Base-by-base conservation (phyloP, 1,140 invertebrate genomes). In the Zaprionus davidi region DNA sequence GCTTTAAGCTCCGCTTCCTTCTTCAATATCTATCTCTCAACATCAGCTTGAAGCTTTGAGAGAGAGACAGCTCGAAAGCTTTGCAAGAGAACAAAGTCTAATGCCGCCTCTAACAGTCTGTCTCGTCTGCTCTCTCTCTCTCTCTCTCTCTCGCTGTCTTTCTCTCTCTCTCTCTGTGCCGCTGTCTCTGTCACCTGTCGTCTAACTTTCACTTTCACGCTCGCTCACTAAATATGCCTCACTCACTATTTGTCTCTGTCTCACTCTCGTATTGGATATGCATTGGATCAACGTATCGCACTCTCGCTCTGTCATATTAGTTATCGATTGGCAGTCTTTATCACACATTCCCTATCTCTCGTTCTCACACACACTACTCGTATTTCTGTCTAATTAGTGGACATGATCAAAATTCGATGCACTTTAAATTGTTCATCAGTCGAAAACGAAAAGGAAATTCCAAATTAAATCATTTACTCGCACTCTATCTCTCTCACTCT, bases 201-300 rank as follows among this genome's bases (percentile, higher is more conserved):
- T 17, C n/a, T 46, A 36, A 38, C 71, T 24, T 36, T 38, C 56
- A 51, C 31, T 53, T 67, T 66, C 65, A 63, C 78, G 65, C 77
- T 80, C 67, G 65, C 59, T 79, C 49, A 63, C 55, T 66, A 26
- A 53, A 69, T 71, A 28, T 76, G 51, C 66, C 51, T 59, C 65
- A 59, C 53, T 44, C 71, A 62, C 51, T 62, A 13, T 55, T 15
- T 24, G 46, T 53, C 49, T 56, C 26, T 46, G 5, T 66, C 55
- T 60, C 31, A 55, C 28, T 74, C 56, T 78, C 46, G 31, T 46
- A 72, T 72, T 77, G 69, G 75, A 41, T 38, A 38, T 67, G 63
- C 36, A 76, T 75, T 75, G 72, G 72, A 36, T 57, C 28, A 62
- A 36, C 34, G 46, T 62, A 13, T 51, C 58, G 56, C 58, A 75